Base-by-base conservation (phyloP, 2,888 invertebrate species). In the Ceramica pisi region DNA sequence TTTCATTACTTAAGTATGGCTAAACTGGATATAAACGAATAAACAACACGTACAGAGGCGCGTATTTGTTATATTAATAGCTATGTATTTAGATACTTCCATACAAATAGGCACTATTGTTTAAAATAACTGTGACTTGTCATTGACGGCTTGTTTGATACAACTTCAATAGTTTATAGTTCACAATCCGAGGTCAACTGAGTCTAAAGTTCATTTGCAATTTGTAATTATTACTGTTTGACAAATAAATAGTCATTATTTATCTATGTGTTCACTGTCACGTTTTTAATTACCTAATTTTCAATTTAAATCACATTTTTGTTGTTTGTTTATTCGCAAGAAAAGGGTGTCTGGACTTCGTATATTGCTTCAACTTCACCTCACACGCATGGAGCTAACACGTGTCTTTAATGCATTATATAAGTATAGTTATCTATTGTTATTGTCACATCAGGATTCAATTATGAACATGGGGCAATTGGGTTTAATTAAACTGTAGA, bases 401-500 rank as follows among this genome's bases (percentile, higher is more conserved):
- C 46, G 71, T 59, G 46, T 31, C 21, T 71, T 53, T 38, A 53
- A 46, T 41, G 12, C 21, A 16, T 62, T 46, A 35, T 64, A 51
- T 60, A 62, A 60, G 38, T 55, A 12, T 46, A 56, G 53, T 75
- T 68, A 63, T 62, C 56, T 23, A 69, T 64, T 76, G 63, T 79
- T 84, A 66, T 83, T 81, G 79, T 80, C 75, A 70, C 71, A 83
- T 81, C 75, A 70, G 80, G 79, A 86, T 84, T 71, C 79, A 88
- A 87, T 88, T 87, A 89, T 78, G 83, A 86, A 66, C 84, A 87
- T 86, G 83, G 80, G 78, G 78, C 91, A 90, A 93, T 92, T 92
- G 92, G 74, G 87, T 88, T 90, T 90, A 92, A 94, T 94, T 91
- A 92, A 89, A 88, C 84, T 79, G 89, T 80, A 69, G 56, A 59